phyloP scores from a whole-genome alignment of 2,888 invertebrate genomes.

The Furcula furcula region DNA sequence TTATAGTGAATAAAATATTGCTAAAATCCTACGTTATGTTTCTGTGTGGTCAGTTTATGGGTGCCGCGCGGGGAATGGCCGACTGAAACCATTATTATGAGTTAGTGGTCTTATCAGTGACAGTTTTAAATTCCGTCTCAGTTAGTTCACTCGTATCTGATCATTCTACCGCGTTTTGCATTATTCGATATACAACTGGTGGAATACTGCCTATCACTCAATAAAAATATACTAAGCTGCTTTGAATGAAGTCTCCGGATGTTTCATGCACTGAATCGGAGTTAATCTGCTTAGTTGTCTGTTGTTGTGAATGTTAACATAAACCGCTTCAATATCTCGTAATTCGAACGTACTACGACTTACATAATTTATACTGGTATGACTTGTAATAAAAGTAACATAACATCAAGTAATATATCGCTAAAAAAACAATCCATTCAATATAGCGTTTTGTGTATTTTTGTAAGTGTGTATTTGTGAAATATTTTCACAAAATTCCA shows the following conservation, averaged over 20 bases:
- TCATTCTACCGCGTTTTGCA: conserved; percentile 12
- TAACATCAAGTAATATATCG: no score
- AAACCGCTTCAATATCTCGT: background rate
- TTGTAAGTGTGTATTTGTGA: no score
- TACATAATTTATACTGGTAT: no score
- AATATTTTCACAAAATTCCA: no score
- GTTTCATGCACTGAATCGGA: background rate
- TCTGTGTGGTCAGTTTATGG: conserved; percentile 25
- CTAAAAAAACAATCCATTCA: no score
- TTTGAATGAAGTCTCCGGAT: background rate
- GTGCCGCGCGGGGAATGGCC: conserved; percentile 16
- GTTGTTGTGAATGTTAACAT: background rate
- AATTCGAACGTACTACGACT: background rate
- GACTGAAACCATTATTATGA: conserved; percentile 51
- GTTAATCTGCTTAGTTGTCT: background rate
- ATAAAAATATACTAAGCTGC: background rate
- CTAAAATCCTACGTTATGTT: conserved; percentile 15
- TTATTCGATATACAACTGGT: background rate
- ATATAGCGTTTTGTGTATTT: no score
- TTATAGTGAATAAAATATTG: conserved; percentile 24
- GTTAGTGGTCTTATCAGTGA: conserved; percentile 55
- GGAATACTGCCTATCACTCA: background rate
- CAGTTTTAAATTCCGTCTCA: conserved; percentile 53
- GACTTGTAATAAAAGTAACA: no score
- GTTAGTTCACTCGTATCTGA: conserved; percentile 39